Conservation (phyloP, 2,888 invertebrate species). For the Alviniconcha strummeri region DNA sequence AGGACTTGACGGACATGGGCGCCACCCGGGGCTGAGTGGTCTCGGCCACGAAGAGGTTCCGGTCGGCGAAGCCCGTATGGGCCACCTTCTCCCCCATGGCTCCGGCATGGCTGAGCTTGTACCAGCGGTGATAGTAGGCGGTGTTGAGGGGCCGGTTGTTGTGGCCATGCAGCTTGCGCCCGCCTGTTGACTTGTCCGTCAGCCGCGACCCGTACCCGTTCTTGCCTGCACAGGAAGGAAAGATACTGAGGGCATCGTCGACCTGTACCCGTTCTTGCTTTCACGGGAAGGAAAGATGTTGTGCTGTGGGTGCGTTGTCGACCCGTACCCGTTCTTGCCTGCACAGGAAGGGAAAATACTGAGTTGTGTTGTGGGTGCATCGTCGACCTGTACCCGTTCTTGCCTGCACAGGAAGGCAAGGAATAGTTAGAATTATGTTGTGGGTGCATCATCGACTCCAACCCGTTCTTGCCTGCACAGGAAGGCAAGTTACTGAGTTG, state of each 20-base stretch:
- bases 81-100: conserved; percentile 49
- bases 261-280: too few relatives aligned
- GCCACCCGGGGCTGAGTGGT: conserved; percentile 55
- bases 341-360: background rate
- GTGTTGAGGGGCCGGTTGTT: conserved; percentile 47
- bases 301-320: background rate
- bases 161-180: conserved; percentile 30
- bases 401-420: too few relatives aligned
- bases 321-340: conserved; percentile 53
- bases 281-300: too few relatives aligned
- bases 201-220: conserved; percentile 48
- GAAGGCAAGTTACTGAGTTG: too few relatives aligned
- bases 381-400: too few relatives aligned
- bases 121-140: conserved; percentile 53
- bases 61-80: conserved; percentile 48
- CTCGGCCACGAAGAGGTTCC: conserved; percentile 52
- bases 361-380: too few relatives aligned
- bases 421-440: too few relatives aligned
- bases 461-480: conserved; percentile 49
- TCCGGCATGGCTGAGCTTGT: conserved; percentile 39
- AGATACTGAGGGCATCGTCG: too few relatives aligned
- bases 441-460: conserved; percentile 30
- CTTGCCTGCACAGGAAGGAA: conserved; percentile 40
- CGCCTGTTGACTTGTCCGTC: conserved; percentile 43
- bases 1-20: conserved; percentile 42